Evolutionary conservation across 2,888 invertebrate genomes (phyloP).

Genomic region (Homarus gammarus): DNA sequence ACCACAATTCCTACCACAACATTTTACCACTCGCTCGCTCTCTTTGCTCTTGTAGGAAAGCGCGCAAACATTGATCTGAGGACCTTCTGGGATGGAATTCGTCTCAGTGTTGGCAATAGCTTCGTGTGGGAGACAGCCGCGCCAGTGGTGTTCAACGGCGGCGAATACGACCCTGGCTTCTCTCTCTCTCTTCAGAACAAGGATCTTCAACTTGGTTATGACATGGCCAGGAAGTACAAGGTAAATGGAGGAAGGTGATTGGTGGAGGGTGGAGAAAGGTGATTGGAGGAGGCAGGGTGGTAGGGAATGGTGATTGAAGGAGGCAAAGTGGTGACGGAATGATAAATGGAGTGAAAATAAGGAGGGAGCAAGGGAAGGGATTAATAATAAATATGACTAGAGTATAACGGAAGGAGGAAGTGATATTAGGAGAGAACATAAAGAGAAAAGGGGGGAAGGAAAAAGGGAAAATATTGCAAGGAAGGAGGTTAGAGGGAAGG

Average conservation of each 20-base stretch:
- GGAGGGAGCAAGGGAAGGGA: too few relatives aligned
- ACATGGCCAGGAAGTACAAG: conserved; percentile 74
- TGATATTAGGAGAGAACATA: too few relatives aligned
- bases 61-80: conserved; percentile 68
- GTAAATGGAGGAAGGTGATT: conserved; percentile 10
- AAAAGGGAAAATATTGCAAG: too few relatives aligned
- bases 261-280: neutral
- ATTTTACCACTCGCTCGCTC: too few relatives aligned
- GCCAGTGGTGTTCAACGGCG: conserved; percentile 72
- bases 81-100: conserved; percentile 73
- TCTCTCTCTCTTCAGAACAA: conserved; percentile 73
- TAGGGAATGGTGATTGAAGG: too few relatives aligned
- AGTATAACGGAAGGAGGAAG: neutral
- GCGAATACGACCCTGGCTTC: conserved; percentile 73
- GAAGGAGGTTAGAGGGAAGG: neutral
- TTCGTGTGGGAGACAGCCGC: conserved; percentile 75
- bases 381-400: too few relatives aligned
- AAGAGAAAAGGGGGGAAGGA: neutral
- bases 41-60: conserved; percentile 57
- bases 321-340: too few relatives aligned
- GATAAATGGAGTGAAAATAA: too few relatives aligned
- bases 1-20: neutral
- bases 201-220: conserved; percentile 76
- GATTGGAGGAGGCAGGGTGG: neutral
- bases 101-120: conserved; percentile 71